Base-by-base conservation (phyloP, 2,888 invertebrate species). In the Heliconius ethilla region DNA sequence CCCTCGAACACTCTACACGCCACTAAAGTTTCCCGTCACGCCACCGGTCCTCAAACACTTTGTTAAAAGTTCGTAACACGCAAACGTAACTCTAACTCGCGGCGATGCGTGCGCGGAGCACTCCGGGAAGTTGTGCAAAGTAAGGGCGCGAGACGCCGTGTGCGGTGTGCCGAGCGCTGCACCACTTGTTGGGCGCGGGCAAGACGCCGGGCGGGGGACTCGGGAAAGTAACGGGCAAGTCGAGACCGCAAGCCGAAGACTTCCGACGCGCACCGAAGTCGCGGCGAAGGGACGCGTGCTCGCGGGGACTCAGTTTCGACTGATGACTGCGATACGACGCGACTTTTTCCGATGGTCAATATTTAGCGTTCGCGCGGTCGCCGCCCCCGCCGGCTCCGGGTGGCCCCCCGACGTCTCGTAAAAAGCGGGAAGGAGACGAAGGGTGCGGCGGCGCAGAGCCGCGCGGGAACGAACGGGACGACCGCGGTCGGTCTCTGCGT, bases 341-440 rank as follows among this genome's bases (percentile, higher is more conserved):
- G 94, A 94, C 94, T 94, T 94, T 94, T 94, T 95, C 94, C 94
- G 93, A 94, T 95, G 95, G 94, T 95, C 95, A 95, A 95, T 95
- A 95, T 95, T 95, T 95, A 93, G 94, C 93, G 94, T 94, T 94
- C 92, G 92, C 93, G 92, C 90, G 92, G 92, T 93, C 92, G 91
- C 92, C 93, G 92, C 94, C 93, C 92, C 85, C 93, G 91, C 93
- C 89, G 59, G 59, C 40, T 7, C 40, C 92, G 91, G 92, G 92
- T 90, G 87, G 88, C 84, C 92, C 92, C 93, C 93, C 94, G 92
- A 88, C 93, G 94, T 95, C 94, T 94, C 94, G 94, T 94, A 94
- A 94, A 95, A 95, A 95, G 94, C 90, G 94, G 91, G 92, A 94
- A 94, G 92, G 95, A 95, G 94, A 94, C 94, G 94, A 92, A 92